A percentile compares a stretch with the other conserved stretches of the same genome.
These are phyloP conservation scores for Hyposoter dolosus DNA, from an alignment of 2,888 invertebrate species.

Conservation along the genomic window DNA sequence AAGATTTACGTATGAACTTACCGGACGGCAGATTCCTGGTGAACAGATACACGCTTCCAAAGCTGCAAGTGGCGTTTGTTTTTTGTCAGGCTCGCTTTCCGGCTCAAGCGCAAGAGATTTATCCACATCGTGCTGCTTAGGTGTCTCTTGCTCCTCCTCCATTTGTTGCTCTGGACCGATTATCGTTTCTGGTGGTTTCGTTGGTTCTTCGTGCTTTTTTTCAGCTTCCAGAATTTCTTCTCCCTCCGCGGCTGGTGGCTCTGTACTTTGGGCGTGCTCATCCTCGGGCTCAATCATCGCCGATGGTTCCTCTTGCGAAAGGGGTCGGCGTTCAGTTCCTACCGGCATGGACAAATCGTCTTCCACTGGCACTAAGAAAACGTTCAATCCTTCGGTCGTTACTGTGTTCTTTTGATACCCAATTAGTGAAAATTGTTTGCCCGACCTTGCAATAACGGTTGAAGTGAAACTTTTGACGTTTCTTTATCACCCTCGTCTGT, in stretches of 20 bases:
- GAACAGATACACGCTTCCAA: conserved; percentile 61
- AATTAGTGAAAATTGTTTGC: not conserved
- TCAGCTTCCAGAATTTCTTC: conserved; percentile 16
- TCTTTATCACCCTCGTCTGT: not conserved
- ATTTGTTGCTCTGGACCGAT: conserved; percentile 9
- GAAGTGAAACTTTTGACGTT: not conserved
- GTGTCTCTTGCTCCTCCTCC: conserved; percentile 42
- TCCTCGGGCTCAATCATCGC: conserved; percentile 7
- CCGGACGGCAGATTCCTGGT: conserved; percentile 59
- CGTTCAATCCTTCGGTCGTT: not conserved
- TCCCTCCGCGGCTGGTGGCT: conserved; percentile 8
- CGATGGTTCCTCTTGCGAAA: conserved; percentile 6
- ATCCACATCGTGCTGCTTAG: not conserved
- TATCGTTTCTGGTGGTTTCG: not conserved
- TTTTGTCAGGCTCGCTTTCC: conserved; percentile 33
- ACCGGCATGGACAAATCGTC: not conserved
- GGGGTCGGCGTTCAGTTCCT: not conserved
- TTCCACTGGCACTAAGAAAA: not conserved
- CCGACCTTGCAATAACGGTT: not conserved
- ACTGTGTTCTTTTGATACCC: not conserved
- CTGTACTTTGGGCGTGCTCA: not conserved
- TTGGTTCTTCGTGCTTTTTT: conserved; percentile 28
- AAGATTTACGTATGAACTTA: conserved; percentile 44
- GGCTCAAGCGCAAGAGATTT: conserved; percentile 54
- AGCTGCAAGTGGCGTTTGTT: conserved; percentile 29